These are phyloP conservation scores for Leptinotarsa undecemlineata DNA, from an alignment of 1,140 invertebrate genomes.

Conservation along the genomic window DNA sequence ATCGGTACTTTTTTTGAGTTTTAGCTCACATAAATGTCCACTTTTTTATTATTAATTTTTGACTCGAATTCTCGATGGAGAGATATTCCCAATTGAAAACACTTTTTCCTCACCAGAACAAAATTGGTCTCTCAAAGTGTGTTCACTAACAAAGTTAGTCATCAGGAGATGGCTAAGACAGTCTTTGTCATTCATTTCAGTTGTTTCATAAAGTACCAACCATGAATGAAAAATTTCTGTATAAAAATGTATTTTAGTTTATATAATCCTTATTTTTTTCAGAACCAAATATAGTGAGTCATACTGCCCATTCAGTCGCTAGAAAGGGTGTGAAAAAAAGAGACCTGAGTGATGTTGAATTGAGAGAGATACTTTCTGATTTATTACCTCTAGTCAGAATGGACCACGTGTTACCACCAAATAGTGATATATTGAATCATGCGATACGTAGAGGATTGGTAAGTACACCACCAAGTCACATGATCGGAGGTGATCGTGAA, in stretches of 20 bases:
- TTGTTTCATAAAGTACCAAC: no score
- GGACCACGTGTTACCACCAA: slow-evolving; percentile 86
- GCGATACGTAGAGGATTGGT: slow-evolving; percentile 84
- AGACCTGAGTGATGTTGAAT: slow-evolving; percentile 83
- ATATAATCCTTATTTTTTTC: slow-evolving; percentile 45
- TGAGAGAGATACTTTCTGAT: slow-evolving; percentile 84
- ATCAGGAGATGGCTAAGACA: no score
- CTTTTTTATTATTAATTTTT: no score
- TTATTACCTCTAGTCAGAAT: slow-evolving; percentile 81
- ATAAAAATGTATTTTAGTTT: background rate
- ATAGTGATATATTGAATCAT: slow-evolving; percentile 77
- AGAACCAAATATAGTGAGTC: slow-evolving; percentile 89
- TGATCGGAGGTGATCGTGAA: slow-evolving; percentile 76
- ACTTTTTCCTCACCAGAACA: no score
- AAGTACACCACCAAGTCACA: slow-evolving; percentile 82
- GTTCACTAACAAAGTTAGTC: no score
- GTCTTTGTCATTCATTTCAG: no score
- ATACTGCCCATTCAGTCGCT: slow-evolving; percentile 88
- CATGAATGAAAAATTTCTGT: no score
- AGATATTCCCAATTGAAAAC: no score
- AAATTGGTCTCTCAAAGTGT: no score
- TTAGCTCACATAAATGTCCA: no score
- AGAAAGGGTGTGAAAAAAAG: slow-evolving; percentile 84
- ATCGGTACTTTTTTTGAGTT: no score
- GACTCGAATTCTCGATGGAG: no score